These are phyloP conservation scores for Condylura cristata DNA, from an alignment of 2,113 vertebrate species.

Conservation along the genomic window DNA sequence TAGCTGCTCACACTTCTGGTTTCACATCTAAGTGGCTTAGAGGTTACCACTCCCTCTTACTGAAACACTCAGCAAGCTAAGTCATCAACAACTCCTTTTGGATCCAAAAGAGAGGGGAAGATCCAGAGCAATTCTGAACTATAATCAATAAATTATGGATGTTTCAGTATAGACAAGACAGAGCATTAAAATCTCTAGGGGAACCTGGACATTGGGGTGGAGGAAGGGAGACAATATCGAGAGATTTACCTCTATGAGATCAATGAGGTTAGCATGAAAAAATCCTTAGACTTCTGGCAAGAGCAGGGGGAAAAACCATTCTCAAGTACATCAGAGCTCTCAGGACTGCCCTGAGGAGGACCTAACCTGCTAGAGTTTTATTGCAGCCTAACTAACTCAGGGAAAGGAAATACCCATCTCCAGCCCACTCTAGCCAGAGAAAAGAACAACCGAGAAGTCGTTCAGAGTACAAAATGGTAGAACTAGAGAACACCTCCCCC, in stretches of 20 bases:
- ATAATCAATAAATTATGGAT: background rate
- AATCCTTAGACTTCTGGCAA: background rate
- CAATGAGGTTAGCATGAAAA: background rate
- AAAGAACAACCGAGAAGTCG: background rate
- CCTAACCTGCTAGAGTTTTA: background rate
- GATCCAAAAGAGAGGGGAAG: background rate
- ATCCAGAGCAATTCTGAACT: background rate
- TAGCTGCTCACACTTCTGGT: too few species aligned
- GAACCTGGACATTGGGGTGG: background rate
- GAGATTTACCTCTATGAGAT: background rate
- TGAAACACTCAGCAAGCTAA: background rate
- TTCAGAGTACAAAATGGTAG: background rate
- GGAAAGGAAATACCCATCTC: background rate
- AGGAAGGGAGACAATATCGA: background rate
- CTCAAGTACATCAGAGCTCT: background rate
- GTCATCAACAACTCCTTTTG: background rate
- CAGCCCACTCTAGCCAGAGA: background rate
- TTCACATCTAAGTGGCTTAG: background rate
- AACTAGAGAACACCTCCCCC: background rate
- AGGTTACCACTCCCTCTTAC: background rate
- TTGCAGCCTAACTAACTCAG: background rate
- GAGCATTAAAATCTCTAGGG: background rate
- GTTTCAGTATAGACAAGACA: background rate
- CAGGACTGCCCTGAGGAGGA: background rate
- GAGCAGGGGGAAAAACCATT: background rate